These are phyloP conservation scores for Stichopus horrens DNA, from an alignment of 53 echinoderm and acorn worm species.

Conservation along the genomic window DNA sequence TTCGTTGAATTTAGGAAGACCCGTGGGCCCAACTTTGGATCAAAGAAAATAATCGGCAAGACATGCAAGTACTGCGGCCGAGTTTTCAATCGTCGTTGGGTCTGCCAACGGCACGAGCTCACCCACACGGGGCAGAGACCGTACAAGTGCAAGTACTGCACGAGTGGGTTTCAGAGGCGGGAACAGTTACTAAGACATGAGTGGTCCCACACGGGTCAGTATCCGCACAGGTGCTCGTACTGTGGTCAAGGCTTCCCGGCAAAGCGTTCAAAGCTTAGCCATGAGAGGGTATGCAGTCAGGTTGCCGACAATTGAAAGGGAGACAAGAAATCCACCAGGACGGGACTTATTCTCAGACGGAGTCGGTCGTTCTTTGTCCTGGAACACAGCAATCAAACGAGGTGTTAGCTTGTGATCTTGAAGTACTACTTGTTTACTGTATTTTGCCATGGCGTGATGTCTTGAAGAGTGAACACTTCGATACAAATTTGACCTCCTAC, in stretches of 20 bases:
- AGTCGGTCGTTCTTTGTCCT: too few species aligned
- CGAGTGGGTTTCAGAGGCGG: neutral
- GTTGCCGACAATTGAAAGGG: neutral
- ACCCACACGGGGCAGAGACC: constrained; percentile 30
- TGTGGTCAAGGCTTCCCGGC: neutral
- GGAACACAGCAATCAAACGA: too few species aligned
- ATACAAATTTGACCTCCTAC: too few species aligned
- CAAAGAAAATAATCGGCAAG: neutral
- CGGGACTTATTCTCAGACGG: too few species aligned
- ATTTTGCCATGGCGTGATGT: too few species aligned
- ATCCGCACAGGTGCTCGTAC: constrained; percentile 3
- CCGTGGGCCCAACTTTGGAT: constrained; percentile 20
- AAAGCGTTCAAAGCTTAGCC: neutral
- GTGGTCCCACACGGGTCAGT: constrained; percentile 21
- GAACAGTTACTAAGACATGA: constrained; percentile 25
- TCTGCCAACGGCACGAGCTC: constrained; percentile 32
- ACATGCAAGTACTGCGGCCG: constrained; percentile 29
- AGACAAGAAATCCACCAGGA: too few species aligned
- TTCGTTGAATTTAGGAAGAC: constrained; percentile 21
- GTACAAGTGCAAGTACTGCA: constrained; percentile 24
- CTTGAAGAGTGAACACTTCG: too few species aligned
- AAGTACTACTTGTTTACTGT: too few species aligned
- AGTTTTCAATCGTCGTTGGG: constrained; percentile 29
- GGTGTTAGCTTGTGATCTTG: too few species aligned
- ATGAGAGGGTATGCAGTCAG: neutral